Conservation (phyloP, 2,888 invertebrate genomes). For the Hedya salicella region DNA sequence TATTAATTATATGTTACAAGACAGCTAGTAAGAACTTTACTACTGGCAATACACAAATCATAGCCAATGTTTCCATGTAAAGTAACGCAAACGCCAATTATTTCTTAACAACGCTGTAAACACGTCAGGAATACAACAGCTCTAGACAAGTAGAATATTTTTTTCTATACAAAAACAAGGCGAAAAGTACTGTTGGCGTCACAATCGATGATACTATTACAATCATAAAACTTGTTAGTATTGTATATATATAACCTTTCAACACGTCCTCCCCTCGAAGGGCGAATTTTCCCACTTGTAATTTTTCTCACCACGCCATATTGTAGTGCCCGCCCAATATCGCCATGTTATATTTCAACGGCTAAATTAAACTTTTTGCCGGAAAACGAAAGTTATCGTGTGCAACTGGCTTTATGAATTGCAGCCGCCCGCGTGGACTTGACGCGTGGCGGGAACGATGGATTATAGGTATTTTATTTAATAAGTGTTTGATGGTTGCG, state of each 20-base stretch:
- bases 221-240: background rate
- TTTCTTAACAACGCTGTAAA: too few relatives aligned
- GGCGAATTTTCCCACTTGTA: constrained; percentile 71
- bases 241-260: constrained; percentile 16
- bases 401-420: constrained; percentile 66
- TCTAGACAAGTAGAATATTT: too few relatives aligned
- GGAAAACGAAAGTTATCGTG: constrained; percentile 65
- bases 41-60: too few relatives aligned
- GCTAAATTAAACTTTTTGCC: constrained; percentile 75
- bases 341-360: constrained; percentile 69
- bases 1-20: too few relatives aligned
- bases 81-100: too few relatives aligned
- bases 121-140: too few relatives aligned
- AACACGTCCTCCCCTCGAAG: constrained; percentile 50
- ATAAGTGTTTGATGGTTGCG: background rate
- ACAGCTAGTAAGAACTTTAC: too few relatives aligned
- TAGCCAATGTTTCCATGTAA: too few relatives aligned
- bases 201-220: constrained; percentile 4
- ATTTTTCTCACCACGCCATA: constrained; percentile 72
- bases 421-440: constrained; percentile 54
- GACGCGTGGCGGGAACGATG: constrained; percentile 8
- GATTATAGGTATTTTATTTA: background rate
- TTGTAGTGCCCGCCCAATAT: constrained; percentile 68
- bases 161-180: too few relatives aligned
- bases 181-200: too few relatives aligned